phyloP scores from a whole-genome alignment of 2,113 vertebrate genomes.

The Tachycineta bicolor region DNA sequence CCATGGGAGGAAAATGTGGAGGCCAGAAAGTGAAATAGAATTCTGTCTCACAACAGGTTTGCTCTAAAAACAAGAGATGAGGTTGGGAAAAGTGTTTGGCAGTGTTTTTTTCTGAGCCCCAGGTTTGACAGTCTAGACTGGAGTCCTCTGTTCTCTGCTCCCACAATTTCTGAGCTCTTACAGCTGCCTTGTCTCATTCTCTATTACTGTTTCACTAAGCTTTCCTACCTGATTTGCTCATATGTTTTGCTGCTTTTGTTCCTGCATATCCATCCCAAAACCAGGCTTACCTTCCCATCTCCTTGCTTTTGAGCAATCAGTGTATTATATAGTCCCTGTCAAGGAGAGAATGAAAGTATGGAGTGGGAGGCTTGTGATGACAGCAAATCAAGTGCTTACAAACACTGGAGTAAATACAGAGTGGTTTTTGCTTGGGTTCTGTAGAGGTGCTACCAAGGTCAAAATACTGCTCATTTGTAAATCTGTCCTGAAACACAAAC shows the following conservation, averaged over 20 bases:
- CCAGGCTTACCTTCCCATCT: not conserved
- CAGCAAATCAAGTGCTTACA: slow-evolving; percentile 9
- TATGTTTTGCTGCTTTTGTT: not conserved
- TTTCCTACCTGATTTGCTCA: not conserved
- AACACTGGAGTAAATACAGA: not conserved
- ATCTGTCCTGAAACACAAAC: not conserved
- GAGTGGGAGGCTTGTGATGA: slow-evolving; percentile 29
- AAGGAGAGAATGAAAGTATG: not conserved
- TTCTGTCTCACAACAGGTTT: not conserved
- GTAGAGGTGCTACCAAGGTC: slow-evolving; percentile 1
- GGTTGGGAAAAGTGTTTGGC: not conserved
- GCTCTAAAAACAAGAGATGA: not conserved
- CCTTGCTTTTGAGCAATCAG: not conserved
- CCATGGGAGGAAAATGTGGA: not conserved
- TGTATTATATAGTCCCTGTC: not conserved
- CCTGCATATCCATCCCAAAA: not conserved
- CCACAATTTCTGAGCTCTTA: not conserved
- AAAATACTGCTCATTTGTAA: not conserved
- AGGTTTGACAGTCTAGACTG: not conserved
- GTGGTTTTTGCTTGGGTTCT: not conserved
- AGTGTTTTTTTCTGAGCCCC: not conserved
- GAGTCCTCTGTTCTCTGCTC: not conserved
- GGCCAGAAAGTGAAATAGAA: not conserved
- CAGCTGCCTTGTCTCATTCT: not conserved
- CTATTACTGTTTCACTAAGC: not conserved